Percentiles rank a stretch among this genome's conserved stretches.
Conservation (phyloP, 2,113 vertebrate species). For the Sebastes fasciatus region DNA sequence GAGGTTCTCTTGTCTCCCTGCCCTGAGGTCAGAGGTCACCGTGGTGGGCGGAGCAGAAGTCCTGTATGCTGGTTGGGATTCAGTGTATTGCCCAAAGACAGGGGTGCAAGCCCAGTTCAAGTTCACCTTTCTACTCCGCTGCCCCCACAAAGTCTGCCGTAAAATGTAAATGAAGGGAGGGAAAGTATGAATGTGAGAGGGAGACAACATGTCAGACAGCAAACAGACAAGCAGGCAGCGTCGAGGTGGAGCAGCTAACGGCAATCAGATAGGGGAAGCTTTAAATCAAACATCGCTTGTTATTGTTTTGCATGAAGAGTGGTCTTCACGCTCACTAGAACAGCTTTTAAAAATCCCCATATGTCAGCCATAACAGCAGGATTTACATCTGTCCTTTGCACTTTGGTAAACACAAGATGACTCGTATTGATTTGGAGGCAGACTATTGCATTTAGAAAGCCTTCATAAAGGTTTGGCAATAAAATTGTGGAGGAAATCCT, state of each 20-base stretch:
- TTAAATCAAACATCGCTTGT: neutral
- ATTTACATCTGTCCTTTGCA: slow-evolving; percentile 19
- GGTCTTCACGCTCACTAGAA: neutral
- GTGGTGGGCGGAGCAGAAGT: neutral
- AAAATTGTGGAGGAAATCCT: slow-evolving; percentile 20
- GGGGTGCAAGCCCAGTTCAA: neutral
- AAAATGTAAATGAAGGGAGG: neutral
- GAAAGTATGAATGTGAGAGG: neutral
- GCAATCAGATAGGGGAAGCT: neutral
- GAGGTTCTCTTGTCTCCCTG: neutral
- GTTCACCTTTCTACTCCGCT: neutral
- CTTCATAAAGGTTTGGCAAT: neutral
- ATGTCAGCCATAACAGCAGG: slow-evolving; percentile 1
- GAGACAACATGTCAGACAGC: neutral
- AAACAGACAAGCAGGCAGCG: neutral
- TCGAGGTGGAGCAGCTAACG: neutral
- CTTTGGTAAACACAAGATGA: slow-evolving; percentile 20
- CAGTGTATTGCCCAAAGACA: neutral
- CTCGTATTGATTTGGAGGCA: slow-evolving; percentile 16
- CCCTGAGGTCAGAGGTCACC: slow-evolving; percentile 13
- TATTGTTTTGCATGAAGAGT: neutral
- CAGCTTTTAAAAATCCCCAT: neutral
- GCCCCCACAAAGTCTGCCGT: too few relatives aligned
- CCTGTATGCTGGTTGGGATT: neutral
- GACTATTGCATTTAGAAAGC: neutral